Percentiles rank a stretch among this genome's conserved stretches.
Conservation (phyloP, 2,888 invertebrate genomes). For the Tipula vernalis region DNA sequence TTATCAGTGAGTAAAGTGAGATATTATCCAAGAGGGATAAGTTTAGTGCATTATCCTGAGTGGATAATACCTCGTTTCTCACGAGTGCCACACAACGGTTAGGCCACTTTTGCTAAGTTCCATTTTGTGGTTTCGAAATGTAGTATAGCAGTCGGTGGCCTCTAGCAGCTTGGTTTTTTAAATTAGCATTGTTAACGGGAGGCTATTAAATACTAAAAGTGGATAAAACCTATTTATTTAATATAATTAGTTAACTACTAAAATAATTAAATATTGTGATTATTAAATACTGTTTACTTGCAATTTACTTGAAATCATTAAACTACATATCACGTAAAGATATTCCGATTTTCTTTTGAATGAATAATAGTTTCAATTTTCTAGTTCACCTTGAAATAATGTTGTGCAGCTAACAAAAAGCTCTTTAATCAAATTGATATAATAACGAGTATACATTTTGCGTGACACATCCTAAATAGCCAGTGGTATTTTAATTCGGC, state of each 20-base stretch:
- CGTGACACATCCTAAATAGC: neutral
- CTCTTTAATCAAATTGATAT: neutral
- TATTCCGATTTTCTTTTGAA: neutral
- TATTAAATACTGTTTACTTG: neutral
- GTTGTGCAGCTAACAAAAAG: neutral
- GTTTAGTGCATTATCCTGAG: no score
- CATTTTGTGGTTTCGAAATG: no score
- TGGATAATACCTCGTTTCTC: no score
- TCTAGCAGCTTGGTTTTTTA: no score
- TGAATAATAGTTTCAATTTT: neutral
- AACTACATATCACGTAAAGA: neutral
- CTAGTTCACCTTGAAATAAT: neutral
- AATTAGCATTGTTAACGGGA: no score
- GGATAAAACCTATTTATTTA: neutral
- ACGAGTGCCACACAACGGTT: no score
- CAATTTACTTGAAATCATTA: neutral
- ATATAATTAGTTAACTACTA: neutral
- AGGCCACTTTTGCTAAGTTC: no score
- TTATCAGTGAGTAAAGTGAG: no score
- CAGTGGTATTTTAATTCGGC: neutral
- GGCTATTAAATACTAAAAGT: no score
- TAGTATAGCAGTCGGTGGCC: no score
- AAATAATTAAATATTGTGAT: neutral
- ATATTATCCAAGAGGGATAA: no score
- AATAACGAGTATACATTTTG: neutral